Evolutionary conservation across 1,140 invertebrate species (phyloP).

Genomic region (Melitaea cinxia): DNA sequence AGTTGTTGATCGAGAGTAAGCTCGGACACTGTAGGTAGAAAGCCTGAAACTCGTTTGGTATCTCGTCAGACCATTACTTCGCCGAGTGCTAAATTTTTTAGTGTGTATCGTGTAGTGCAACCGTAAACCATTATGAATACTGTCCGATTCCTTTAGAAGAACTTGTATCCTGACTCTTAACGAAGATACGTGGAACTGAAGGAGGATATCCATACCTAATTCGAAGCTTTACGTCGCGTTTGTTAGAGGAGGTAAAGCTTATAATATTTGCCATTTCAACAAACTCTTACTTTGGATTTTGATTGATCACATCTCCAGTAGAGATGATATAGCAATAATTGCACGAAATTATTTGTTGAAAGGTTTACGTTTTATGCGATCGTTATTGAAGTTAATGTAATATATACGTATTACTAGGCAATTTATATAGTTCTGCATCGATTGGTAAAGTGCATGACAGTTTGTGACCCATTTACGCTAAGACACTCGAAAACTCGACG

Average conservation of each 20-base stretch:
- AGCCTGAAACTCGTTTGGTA: conserved; percentile 29
- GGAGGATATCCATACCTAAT: conserved; percentile 45
- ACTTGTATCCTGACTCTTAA: conserved; percentile 33
- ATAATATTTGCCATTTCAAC: conserved; percentile 2
- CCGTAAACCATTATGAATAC: conserved; percentile 40
- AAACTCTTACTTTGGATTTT: background rate
- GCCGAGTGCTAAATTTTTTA: conserved; percentile 14
- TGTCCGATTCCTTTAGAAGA: conserved; percentile 36
- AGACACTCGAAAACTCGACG: conserved; percentile 60
- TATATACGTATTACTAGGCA: background rate
- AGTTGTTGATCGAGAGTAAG: conserved; percentile 43
- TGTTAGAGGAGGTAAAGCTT: conserved; percentile 69
- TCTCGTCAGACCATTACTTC: conserved; percentile 13
- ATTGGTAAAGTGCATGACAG: conserved; percentile 70
- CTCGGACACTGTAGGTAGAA: conserved; percentile 26
- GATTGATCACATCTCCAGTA: background rate
- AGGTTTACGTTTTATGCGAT: background rate
- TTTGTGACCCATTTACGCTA: conserved; percentile 74
- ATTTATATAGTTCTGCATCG: conserved; percentile 49
- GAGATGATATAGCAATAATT: background rate
- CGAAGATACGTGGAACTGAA: conserved; percentile 48
- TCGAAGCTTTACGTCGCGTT: conserved; percentile 56
- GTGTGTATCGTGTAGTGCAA: conserved; percentile 41
- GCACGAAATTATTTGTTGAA: background rate
- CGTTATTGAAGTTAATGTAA: conserved; percentile 7